Base-by-base conservation (phyloP, 2,113 vertebrate species). In the Calidris pugnax region DNA sequence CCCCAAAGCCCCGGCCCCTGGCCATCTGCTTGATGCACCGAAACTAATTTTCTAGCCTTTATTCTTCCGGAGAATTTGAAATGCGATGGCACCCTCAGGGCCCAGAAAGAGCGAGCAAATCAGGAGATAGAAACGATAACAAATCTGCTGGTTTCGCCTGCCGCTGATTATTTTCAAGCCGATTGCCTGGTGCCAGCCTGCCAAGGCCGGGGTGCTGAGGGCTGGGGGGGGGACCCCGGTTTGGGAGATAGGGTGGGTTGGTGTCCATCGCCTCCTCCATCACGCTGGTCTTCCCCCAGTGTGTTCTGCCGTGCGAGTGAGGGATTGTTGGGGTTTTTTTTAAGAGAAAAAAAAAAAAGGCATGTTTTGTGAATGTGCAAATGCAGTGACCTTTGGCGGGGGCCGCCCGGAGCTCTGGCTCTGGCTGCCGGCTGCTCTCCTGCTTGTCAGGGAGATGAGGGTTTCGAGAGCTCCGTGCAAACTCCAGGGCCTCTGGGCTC, bases 291-390 rank as follows among this genome's bases (percentile, higher is more conserved):
- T 19, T 50, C 37, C 33, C 0, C 1, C 19, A 8, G 28, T 2
- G 1, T 2, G 2, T 15, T 48, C 60, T 26, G 23, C 47, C 2
- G 3, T 28, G 14, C 0, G 4, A 71, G 14, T 0, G 2, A 0
- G 4, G 51, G 72, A 13, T 76, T 12, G 41, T 4, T 9, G 19
- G 18, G 11, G 13, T 3, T 3, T 10, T 13, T 2, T 28, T 5
- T 56, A 53, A 17, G 26, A 53, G 9, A 53, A 27, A 27, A 51
- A 51, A 27, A 26, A 51, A 51, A 12, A 35, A 35, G 18, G 48
- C 75, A 3, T 63, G 14, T 76, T 87, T 45, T 13, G 85, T 11
- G 69, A 68, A 83, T 68, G 93, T 94, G 81, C 76, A 85, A 80
- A 94, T 0, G 35, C 75, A 14, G 67, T 88, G 94, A 95, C 94